Base-by-base conservation (phyloP, 2,888 invertebrate genomes). In the Spilarctia lutea region DNA sequence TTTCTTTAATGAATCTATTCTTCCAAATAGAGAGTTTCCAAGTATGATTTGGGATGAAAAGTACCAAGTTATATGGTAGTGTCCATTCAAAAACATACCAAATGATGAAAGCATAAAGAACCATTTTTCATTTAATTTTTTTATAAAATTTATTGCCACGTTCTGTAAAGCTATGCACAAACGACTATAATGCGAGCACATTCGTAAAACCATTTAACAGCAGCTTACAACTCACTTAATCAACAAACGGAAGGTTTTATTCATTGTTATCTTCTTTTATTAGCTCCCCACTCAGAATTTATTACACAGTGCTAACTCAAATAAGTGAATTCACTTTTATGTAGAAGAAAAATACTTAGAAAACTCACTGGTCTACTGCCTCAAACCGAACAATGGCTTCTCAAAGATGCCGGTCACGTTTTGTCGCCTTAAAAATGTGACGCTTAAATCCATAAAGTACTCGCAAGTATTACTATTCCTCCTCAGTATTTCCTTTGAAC, bases 381-480 rank as follows among this genome's bases (percentile, higher is more conserved):
- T 90, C 90, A 89, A 92, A 91, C 90, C 90, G 92, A 94, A 95
- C 94, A 95, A 94, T 94, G 94, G 90, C 65, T 85, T 79, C 85
- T 91, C 87, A 77, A 82, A 85, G 83, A 94, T 91, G 91, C 95
- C 76, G 89, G 91, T 92, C 95, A 95, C 95, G 95, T 95, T 87
- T 89, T 89, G 91, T 92, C 93, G 93, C 93, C 94, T 94, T 95
- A 94, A 94, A 94, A 95, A 94, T 94, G 92, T 93, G 91, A 87
- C 93, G 92, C 91, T 94, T 93, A 94, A 95, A 94, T 94, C 94
- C 90, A 94, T 94, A 94, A 93, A 94, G 93, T 93, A 94, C 92
- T 91, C 86, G 87, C 88, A 91, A 92, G 93, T 92, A 93, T 94
- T 94, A 93, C 93, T 93, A 93, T 94, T 94, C 92, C 89, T 91